These are phyloP conservation scores for Chymomyza fuscimana DNA, from an alignment of 2,888 invertebrate genomes.

Conservation along the genomic window DNA sequence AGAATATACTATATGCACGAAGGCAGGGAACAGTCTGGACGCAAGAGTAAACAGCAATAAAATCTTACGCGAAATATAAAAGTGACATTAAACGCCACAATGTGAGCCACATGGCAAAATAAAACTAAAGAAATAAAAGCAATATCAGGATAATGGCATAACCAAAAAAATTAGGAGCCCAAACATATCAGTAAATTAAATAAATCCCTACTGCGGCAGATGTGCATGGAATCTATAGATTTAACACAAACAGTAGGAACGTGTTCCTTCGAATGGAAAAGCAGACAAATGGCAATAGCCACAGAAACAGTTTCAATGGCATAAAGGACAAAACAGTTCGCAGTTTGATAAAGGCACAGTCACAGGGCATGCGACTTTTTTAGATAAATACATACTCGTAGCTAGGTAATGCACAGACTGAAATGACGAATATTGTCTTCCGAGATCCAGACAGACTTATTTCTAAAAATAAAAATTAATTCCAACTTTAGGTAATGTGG, in stretches of 20 bases:
- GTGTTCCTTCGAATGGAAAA: not conserved
- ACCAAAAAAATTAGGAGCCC: not conserved
- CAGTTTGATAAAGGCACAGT: not conserved
- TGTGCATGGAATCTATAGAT: slow-evolving; percentile 37
- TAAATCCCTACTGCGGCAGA: slow-evolving; percentile 71
- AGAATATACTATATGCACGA: slow-evolving; percentile 12
- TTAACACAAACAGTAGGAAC: slow-evolving; percentile 8
- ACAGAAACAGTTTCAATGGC: not conserved
- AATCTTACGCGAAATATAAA: slow-evolving; percentile 51
- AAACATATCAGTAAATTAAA: slow-evolving; percentile 70
- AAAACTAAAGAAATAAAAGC: slow-evolving; percentile 67
- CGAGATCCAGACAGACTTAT: too few relatives aligned
- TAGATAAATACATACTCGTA: too few relatives aligned
- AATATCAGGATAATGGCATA: slow-evolving; percentile 70
- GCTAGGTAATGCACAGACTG: too few relatives aligned
- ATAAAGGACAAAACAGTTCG: not conserved
- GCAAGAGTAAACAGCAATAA: slow-evolving; percentile 71
- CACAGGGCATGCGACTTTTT: not conserved
- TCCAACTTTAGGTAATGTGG: too few relatives aligned
- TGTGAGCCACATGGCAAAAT: slow-evolving; percentile 38
- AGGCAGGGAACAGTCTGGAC: slow-evolving; percentile 18
- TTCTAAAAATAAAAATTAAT: too few relatives aligned
- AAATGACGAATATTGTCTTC: too few relatives aligned
- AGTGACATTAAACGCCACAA: slow-evolving; percentile 44
- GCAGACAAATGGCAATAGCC: slow-evolving; percentile 2